These are phyloP conservation scores for Globodera ellingtonae DNA, from an alignment of 1,140 invertebrate species.

Conservation along the genomic window DNA sequence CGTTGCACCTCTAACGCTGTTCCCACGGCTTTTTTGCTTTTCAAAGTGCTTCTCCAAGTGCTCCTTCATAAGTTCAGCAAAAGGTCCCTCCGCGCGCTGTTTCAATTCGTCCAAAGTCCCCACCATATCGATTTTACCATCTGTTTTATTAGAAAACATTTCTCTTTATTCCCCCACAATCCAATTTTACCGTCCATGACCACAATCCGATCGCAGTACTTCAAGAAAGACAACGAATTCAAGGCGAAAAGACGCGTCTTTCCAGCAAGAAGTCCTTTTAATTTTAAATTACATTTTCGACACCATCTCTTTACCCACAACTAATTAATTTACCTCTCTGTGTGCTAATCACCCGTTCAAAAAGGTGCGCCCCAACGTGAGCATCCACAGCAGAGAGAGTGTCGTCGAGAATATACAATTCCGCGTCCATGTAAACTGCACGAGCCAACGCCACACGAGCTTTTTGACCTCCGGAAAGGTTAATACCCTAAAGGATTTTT, in stretches of 20 bases:
- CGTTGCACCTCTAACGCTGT: background rate
- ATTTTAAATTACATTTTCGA: too few relatives aligned
- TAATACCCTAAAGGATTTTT: constrained; percentile 66
- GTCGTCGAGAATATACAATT: constrained; percentile 62
- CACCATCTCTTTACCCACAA: background rate
- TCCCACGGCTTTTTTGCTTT: constrained; percentile 13
- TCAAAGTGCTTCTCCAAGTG: constrained; percentile 35
- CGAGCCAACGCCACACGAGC: constrained; percentile 71
- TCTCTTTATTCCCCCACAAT: background rate
- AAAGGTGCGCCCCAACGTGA: constrained; percentile 66
- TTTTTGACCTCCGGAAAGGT: constrained; percentile 71
- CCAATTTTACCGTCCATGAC: constrained; percentile 37
- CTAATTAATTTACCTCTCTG: constrained; percentile 28
- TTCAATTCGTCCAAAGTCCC: constrained; percentile 43
- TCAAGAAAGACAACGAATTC: constrained; percentile 41
- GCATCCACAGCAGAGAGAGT: constrained; percentile 62
- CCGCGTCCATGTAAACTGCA: constrained; percentile 55
- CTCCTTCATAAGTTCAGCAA: constrained; percentile 42
- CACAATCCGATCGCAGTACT: constrained; percentile 42
- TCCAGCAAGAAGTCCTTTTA: constrained; percentile 45
- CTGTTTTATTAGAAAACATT: constrained; percentile 27
- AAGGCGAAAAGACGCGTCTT: constrained; percentile 51
- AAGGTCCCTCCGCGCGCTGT: constrained; percentile 35
- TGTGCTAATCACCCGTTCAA: constrained; percentile 66
- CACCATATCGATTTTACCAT: constrained; percentile 38